These are phyloP conservation scores for Scatophagus argus DNA, from an alignment of 2,113 vertebrate genomes.

Conservation along the genomic window DNA sequence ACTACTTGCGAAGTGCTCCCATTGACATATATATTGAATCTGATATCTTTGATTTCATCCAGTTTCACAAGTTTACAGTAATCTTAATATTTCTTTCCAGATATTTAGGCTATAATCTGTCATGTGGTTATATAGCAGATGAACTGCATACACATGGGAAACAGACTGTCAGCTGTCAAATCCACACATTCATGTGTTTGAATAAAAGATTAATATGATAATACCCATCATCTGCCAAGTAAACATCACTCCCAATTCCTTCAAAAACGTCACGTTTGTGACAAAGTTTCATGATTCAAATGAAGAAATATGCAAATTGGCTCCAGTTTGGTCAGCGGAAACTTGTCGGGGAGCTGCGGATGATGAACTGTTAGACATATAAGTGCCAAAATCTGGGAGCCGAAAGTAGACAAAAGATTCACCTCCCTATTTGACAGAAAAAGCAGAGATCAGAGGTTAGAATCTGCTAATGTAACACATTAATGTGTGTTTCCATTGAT, in stretches of 20 bases:
- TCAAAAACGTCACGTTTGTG: conserved; percentile 10
- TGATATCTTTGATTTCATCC: neutral
- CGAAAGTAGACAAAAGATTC: conserved; percentile 2
- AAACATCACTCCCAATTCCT: conserved; percentile 21
- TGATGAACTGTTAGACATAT: conserved; percentile 8
- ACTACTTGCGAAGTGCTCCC: neutral
- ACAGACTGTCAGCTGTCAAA: neutral
- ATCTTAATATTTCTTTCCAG: neutral
- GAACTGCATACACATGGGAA: neutral
- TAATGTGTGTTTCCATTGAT: neutral
- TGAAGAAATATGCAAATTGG: conserved; percentile 39
- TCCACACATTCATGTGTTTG: conserved; percentile 4
- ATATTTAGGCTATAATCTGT: neutral
- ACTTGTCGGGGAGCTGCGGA: conserved; percentile 38
- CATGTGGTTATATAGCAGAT: neutral
- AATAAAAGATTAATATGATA: conserved; percentile 17
- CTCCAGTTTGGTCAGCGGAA: conserved; percentile 8
- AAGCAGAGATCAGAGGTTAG: neutral
- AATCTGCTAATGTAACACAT: neutral
- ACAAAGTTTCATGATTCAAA: conserved; percentile 5
- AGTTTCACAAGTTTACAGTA: neutral
- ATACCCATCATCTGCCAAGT: conserved; percentile 27
- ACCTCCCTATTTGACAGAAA: neutral
- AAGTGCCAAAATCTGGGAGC: conserved; percentile 8
- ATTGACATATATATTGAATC: neutral